Evolutionary conservation across 2,113 vertebrate species (phyloP).

Genomic region (Sula dactylatra): DNA sequence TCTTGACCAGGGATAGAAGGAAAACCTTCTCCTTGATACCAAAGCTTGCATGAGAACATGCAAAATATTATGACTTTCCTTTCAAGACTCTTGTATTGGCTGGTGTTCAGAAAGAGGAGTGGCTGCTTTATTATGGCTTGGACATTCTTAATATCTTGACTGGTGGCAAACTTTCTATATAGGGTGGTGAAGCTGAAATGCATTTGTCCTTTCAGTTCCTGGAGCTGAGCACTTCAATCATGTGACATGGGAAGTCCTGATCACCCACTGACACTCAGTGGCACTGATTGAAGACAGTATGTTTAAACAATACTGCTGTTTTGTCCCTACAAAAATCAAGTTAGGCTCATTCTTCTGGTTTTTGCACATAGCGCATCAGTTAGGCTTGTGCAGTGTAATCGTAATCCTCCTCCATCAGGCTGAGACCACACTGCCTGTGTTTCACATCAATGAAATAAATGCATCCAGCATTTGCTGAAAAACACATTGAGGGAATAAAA

Average conservation of each 20-base stretch:
- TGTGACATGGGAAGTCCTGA: neutral
- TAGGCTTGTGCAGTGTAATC: fast-evolving
- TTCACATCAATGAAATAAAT: neutral
- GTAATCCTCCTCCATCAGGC: neutral
- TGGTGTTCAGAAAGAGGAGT: neutral
- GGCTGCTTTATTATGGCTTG: neutral
- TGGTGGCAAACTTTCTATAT: neutral
- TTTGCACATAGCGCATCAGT: neutral
- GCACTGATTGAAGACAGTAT: neutral
- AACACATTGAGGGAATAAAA: neutral
- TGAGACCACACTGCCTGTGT: neutral
- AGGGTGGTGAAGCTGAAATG: neutral
- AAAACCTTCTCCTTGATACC: neutral
- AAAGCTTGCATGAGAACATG: neutral
- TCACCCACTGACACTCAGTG: neutral
- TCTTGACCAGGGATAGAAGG: neutral
- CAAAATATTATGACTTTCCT: neutral
- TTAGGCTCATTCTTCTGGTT: neutral
- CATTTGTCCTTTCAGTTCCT: neutral
- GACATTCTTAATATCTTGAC: neutral
- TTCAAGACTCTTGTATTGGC: neutral
- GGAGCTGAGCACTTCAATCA: neutral
- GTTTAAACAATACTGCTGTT: neutral
- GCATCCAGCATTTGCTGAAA: neutral
- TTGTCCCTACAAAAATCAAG: neutral